Percentiles rank a stretch among this genome's conserved stretches.
Evolutionary conservation across 2,797 vertebrate species (phyloP).

Genomic region (Eulemur albifrons): DNA sequence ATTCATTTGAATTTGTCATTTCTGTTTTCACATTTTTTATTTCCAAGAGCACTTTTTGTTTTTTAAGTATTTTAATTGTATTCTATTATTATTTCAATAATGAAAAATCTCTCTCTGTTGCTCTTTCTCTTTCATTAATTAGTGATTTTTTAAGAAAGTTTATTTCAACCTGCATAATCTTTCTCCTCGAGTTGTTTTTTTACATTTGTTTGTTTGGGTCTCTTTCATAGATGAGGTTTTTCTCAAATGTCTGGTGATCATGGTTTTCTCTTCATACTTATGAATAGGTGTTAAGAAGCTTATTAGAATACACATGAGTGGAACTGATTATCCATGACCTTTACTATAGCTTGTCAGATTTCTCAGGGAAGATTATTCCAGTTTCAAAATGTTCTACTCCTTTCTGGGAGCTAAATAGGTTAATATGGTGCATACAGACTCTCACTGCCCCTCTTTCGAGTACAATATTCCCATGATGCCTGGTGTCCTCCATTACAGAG

Average conservation of each 20-base stretch:
- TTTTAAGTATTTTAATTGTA: not conserved
- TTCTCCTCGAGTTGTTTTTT: not conserved
- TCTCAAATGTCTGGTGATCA: not conserved
- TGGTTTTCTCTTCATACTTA: not conserved
- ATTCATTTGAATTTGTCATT: not conserved
- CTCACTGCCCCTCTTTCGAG: not conserved
- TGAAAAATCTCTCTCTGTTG: not conserved
- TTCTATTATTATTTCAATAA: not conserved
- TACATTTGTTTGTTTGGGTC: not conserved
- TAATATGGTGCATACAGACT: not conserved
- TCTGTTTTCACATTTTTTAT: not conserved
- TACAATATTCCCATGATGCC: not conserved
- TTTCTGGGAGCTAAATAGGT: not conserved
- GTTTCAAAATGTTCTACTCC: not conserved
- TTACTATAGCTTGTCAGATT: not conserved
- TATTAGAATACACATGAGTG: not conserved
- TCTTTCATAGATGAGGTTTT: not conserved
- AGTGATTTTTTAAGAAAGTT: not conserved
- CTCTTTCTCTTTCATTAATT: not conserved
- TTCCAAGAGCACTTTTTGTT: not conserved
- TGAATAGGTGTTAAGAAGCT: not conserved
- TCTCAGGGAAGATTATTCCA: not conserved
- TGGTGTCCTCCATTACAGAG: not conserved
- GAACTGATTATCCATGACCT: not conserved
- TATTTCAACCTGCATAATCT: not conserved